A percentile compares a stretch with the other conserved stretches of the same genome.
Evolutionary conservation across 1,140 invertebrate species (phyloP).

Genomic region (Zaprionus nigranus): DNA sequence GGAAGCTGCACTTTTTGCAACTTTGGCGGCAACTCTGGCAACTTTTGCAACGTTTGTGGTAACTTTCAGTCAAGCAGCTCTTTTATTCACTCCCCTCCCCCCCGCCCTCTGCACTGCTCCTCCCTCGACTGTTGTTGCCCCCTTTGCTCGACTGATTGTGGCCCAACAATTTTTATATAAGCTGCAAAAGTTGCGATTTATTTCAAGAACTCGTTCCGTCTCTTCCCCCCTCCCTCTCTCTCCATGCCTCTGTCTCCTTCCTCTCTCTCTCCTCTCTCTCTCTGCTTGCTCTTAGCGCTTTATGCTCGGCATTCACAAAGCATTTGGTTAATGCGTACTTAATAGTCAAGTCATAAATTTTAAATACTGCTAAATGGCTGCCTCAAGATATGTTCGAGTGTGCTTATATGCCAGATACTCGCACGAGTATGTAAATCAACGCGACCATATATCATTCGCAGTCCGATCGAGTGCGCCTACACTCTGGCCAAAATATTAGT

Average conservation of each 20-base stretch:
- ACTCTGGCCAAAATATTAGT: slow-evolving; percentile 61
- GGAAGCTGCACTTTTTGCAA: slow-evolving; percentile 51
- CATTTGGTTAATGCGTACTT: slow-evolving; percentile 78
- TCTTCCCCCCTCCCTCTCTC: not conserved
- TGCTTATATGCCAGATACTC: slow-evolving; percentile 64
- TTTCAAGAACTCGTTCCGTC: not conserved
- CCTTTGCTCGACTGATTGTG: not conserved
- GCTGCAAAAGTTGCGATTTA: slow-evolving; percentile 56
- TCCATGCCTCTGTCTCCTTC: not conserved
- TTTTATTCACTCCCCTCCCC: not conserved
- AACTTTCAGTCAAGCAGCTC: slow-evolving; percentile 45
- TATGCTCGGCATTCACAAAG: slow-evolving; percentile 64
- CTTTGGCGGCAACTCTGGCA: slow-evolving; percentile 53
- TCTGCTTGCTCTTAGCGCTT: slow-evolving; percentile 7
- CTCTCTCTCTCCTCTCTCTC: not conserved
- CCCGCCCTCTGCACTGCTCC: not conserved
- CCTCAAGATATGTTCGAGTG: slow-evolving; percentile 68
- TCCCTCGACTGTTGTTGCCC: not conserved
- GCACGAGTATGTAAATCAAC: slow-evolving; percentile 34
- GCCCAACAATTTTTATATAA: slow-evolving; percentile 60
- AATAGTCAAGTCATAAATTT: slow-evolving; percentile 83
- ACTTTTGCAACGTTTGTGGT: slow-evolving; percentile 52
- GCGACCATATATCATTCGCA: slow-evolving; percentile 71
- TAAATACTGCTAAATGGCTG: slow-evolving; percentile 82
- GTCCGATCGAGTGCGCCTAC: slow-evolving; percentile 51